Base-by-base conservation (phyloP, 1,140 invertebrate species). In the Zaprionus tsacasi region DNA sequence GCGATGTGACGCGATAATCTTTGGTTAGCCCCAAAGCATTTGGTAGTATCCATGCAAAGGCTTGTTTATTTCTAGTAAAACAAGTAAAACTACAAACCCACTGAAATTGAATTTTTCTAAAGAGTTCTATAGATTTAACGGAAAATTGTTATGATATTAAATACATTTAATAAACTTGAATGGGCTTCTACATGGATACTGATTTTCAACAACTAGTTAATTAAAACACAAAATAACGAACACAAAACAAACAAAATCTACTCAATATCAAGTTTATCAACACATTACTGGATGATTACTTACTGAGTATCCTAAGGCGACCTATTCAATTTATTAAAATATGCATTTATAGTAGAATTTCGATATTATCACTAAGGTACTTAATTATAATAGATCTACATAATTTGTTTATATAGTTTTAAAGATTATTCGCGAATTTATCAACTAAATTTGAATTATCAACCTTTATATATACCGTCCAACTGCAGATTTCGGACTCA, bases 51-150 rank as follows among this genome's bases (percentile, higher is more conserved):
- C 45, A 50, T 50, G 45, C 10, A 50, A 50, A 21, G 45, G 10
- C 45, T 25, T 50, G 1, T 12, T 45, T 45, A 45, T 10, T 45
- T 8, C 8, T 7, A n/a, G 3, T 10, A 4, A 21, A 48, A 15
- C 7, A 48, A 15, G n/a, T n/a, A n/a, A 48, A 48, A 17, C 15
- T 48, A 17, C 15, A 48, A 48, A n/a, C 13, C 13, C n/a, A 15
- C n/a, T 45, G 93, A 94, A 92, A 94, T 93, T 93, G 93, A 93
- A 93, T 93, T 93, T 93, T 93, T 94, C 93, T 93, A 6, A 30
- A 30, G 27, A 30, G 27, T 30, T 30, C 27, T 30, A 30, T 30
- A 30, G 27, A 30, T 5, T 30, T 5, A 5, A 5, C 27, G 27
- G 7, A 35, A 35, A 35, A 1, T 35, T 8, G 10, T 35, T 35